Percentiles rank a stretch among this genome's conserved stretches.
Conservation (phyloP, 2,888 invertebrate genomes). For the Leptinotarsa rubiginosa region DNA sequence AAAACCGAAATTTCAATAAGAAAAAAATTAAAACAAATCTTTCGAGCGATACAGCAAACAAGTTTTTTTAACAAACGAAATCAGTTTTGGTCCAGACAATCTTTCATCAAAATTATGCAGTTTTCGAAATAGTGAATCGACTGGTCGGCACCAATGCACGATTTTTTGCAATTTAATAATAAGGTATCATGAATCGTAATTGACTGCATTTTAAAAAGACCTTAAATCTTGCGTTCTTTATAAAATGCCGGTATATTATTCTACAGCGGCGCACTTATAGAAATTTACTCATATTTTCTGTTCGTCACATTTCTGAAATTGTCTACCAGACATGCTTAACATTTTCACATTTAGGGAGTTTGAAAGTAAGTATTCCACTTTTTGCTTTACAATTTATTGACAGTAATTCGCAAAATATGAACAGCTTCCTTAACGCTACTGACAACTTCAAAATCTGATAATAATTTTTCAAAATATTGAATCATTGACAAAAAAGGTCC, state of each 20-base stretch:
- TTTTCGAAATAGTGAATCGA: constrained; percentile 30
- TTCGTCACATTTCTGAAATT: neutral
- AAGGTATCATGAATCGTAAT: constrained; percentile 57
- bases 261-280: constrained; percentile 31
- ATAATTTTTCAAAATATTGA: no score
- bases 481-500: no score
- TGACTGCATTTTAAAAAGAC: constrained; percentile 55
- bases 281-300: neutral
- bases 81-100: constrained; percentile 40
- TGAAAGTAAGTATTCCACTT: no score
- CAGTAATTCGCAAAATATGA: no score
- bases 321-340: neutral
- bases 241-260: constrained; percentile 43
- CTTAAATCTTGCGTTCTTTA: constrained; percentile 47
- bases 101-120: constrained; percentile 23
- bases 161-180: constrained; percentile 58
- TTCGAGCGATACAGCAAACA: constrained; percentile 50
- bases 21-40: constrained; percentile 51
- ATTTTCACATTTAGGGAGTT: no score
- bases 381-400: no score
- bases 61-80: constrained; percentile 54
- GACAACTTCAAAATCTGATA: no score
- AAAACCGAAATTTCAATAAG: constrained; percentile 48
- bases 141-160: constrained; percentile 52
- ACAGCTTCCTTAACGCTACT: no score